phyloP scores from a whole-genome alignment of 2,113 vertebrate genomes.

The Brachirus orientalis region DNA sequence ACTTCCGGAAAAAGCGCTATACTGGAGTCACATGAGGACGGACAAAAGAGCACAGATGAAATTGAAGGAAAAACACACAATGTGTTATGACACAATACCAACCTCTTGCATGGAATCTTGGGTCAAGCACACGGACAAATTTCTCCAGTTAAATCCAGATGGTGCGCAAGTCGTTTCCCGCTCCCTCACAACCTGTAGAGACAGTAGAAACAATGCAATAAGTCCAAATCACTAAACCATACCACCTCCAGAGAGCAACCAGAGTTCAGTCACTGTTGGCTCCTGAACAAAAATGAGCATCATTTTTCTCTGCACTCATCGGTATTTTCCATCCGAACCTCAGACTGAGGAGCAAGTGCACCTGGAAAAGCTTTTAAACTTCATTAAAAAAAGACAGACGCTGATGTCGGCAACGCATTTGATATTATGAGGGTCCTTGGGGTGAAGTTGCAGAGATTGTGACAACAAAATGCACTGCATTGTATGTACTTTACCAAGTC shows the following conservation, averaged over 20 bases:
- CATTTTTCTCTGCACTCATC: conserved; percentile 26
- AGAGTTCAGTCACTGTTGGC: conserved; percentile 42
- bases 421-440: neutral
- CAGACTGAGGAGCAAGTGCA: conserved; percentile 37
- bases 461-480: conserved; percentile 12
- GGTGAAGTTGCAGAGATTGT: conserved; percentile 29
- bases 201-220: conserved; percentile 32
- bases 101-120: conserved; percentile 47
- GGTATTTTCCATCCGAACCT: conserved; percentile 63
- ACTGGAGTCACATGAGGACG: neutral
- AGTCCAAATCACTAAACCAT: conserved; percentile 59
- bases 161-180: conserved; percentile 5
- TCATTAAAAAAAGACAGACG: conserved; percentile 24
- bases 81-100: conserved; percentile 11
- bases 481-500: conserved; percentile 4
- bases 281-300: conserved; percentile 28
- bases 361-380: conserved; percentile 56
- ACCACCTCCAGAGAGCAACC: conserved; percentile 47
- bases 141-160: conserved; percentile 16
- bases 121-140: neutral
- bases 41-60: neutral
- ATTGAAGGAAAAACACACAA: conserved; percentile 1
- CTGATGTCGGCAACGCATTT: conserved; percentile 42
- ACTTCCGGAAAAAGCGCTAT: conserved; percentile 1
- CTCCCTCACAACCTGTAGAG: conserved; percentile 40